Percentiles rank a stretch among this genome's conserved stretches.
phyloP scores from a whole-genome alignment of 1,140 invertebrate genomes.

The Bombus soroeensis region DNA sequence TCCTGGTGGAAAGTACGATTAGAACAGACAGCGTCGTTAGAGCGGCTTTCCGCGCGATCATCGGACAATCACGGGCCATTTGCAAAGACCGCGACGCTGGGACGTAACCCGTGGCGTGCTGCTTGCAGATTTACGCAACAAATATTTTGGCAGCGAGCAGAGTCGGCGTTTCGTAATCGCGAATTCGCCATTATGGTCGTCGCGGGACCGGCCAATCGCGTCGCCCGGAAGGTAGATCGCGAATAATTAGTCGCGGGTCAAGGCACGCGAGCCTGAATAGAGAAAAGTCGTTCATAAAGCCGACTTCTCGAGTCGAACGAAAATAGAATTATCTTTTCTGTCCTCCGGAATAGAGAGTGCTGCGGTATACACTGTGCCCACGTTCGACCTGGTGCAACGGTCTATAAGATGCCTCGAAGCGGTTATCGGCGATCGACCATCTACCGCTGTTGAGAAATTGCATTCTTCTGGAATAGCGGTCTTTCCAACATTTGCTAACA shows the following conservation, averaged over 20 bases:
- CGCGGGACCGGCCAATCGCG: slow-evolving; percentile 28
- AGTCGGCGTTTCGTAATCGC: slow-evolving; percentile 64
- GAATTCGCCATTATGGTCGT: slow-evolving; percentile 47
- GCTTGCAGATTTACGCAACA: slow-evolving; percentile 59
- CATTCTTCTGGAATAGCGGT: too few relatives aligned
- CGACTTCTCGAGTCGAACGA: background rate
- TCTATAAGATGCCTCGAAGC: background rate
- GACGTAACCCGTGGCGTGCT: slow-evolving; percentile 24
- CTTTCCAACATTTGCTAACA: too few relatives aligned
- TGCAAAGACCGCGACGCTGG: slow-evolving; percentile 19
- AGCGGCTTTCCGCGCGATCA: slow-evolving; percentile 33
- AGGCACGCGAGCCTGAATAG: slow-evolving; percentile 48
- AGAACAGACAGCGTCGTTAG: background rate
- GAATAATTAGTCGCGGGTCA: slow-evolving; percentile 68
- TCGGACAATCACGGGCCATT: slow-evolving; percentile 60
- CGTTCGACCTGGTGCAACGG: too few relatives aligned
- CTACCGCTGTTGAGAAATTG: too few relatives aligned
- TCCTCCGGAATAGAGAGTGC: background rate
- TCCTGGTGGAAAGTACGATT: slow-evolving; percentile 7
- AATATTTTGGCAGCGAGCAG: slow-evolving; percentile 68
- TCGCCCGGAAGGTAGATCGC: slow-evolving; percentile 50
- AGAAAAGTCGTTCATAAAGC: slow-evolving; percentile 39
- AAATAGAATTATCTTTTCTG: slow-evolving; percentile 49
- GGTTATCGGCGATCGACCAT: background rate
- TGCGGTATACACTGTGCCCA: too few relatives aligned